Evolutionary conservation across 1,140 invertebrate species (phyloP).

Genomic region (Hyles euphorbiae): DNA sequence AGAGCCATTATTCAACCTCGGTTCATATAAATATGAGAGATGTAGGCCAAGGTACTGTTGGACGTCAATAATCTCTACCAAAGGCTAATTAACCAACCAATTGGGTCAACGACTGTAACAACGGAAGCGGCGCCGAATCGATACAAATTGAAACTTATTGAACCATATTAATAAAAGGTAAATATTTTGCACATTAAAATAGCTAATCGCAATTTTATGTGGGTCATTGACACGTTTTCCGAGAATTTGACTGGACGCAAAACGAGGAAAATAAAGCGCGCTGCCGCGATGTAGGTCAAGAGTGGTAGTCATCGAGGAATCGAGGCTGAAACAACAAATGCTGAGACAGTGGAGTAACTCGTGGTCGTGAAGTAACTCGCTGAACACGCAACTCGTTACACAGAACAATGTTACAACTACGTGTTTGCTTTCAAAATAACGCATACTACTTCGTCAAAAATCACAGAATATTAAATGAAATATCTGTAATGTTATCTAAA

Average conservation of each 20-base stretch:
- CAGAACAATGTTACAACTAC: background rate
- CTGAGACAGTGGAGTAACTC: conserved; percentile 29
- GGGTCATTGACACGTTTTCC: conserved; percentile 61
- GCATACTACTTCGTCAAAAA: background rate
- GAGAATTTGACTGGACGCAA: conserved; percentile 38
- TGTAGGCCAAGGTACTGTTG: conserved; percentile 52
- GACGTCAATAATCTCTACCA: conserved; percentile 50
- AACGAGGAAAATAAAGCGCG: conserved; percentile 48
- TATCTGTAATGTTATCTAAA: background rate
- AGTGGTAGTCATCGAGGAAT: conserved; percentile 29
- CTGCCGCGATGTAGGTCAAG: conserved; percentile 44
- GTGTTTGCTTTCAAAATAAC: background rate
- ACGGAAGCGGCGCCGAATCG: conserved; percentile 14
- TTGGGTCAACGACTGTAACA: conserved; percentile 61
- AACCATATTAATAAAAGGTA: background rate
- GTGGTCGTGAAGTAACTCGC: conserved; percentile 15
- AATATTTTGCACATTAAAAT: too few relatives aligned
- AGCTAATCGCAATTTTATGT: conserved; percentile 34
- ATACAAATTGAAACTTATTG: background rate
- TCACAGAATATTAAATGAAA: too few relatives aligned
- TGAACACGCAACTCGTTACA: conserved; percentile 1
- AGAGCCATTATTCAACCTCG: conserved; percentile 37
- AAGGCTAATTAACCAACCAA: conserved; percentile 56
- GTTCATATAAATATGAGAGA: conserved; percentile 35
- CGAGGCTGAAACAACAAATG: conserved; percentile 44